Evolutionary conservation across 92 coral and sea anemone genomes (phyloP), one percentile per base, ranked within the genome.

Genomic region (Metridium senile): DNA sequence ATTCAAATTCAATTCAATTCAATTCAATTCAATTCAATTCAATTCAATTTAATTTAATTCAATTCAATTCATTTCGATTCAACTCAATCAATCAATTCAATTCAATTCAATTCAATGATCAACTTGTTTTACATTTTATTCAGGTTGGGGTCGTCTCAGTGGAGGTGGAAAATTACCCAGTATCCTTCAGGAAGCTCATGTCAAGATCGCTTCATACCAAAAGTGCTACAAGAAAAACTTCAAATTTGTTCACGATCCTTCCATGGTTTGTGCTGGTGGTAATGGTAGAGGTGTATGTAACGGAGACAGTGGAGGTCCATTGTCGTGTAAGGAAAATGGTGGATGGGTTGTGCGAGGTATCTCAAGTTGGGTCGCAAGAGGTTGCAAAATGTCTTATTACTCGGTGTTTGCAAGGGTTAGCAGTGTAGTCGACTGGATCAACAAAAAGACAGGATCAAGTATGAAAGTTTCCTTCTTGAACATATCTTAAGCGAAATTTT

Each of bases 231-330:
- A 1, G 27, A 28, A 29, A 31, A 63, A 63, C 23, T 29, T 29
- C 20, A 18, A 2, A 1, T 8, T 30, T 3, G 69, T 63, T 28
- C 69, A 63, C 69, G 69, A 63, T 28, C 45, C 69, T 1, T 21
- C 69, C 2, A 73, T 73, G 78, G 46, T 73, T 20, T 73, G 78
- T 11, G 78, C 78, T 31, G 78, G 78, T 11, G 68, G 11, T 11
- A 46, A 19, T 26, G 33, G 68, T 58, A 31, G 26, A 30, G 49
- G 54, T 20, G 63, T 43, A 26, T 73, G 78, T 34, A 47, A 73
- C 32, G 78, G 68, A 20, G 78, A 73, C 1, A 73, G 78, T 29
- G 78, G 78, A 26, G 78, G 78, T 10, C 78, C 78, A 23, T 33
- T 73, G 32, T 28, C 78, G 18, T 73, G 78, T 21, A 31, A 18